Evolutionary conservation across 2,797 vertebrate species (phyloP), one percentile per base, ranked within the genome.

Genomic region (Oryzias dopingdopingensis): DNA sequence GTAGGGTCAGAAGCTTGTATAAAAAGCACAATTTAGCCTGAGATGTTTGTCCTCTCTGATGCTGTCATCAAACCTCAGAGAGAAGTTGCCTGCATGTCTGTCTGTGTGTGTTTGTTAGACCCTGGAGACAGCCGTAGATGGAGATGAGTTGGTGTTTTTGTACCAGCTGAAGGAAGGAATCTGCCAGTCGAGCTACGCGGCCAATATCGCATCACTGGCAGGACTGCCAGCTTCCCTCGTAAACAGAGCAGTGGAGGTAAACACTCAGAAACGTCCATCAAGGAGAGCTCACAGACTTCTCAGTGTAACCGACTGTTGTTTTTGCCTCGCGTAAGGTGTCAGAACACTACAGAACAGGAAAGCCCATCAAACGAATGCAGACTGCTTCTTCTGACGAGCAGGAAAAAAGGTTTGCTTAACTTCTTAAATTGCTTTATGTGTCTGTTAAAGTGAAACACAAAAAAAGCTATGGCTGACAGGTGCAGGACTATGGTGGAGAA

Each of bases 91-190:
- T 59, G 52, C 15, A 18, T 55, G 45, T 52, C 15, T 18, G 14
- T 50, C n/a, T 56, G n/a, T 56, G 47, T 76, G 42, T 66, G 48
- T 64, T 55, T 74, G 44, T 73, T 71, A 95, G 95, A 96, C 92
- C 41, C 90, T 99, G 71, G 96, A 98, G 86, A 98, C 95, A n/a
- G 93, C 94, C 49, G 88, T 96, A 75, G 96, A 98, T 43, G 94
- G 93, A 23, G 91, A 94, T 4, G 95, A 98, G 64, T 76, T 99
- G 80, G 90, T 98, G 73, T 98, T 98, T 86, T 93, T 99, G 73
- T 97, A 97, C 75, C 94, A 96, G 82, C 85, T 99, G 75, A 96
- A 93, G 63, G 91, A 95, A 67, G 97, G 96, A 1, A 80, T 94
- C 23, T 96, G 95, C 52, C 92, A 84, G 2, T 92, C 94, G 66